These are phyloP conservation scores for Bubalus kerabau DNA, from an alignment of 2,113 vertebrate species.

Conservation along the genomic window DNA sequence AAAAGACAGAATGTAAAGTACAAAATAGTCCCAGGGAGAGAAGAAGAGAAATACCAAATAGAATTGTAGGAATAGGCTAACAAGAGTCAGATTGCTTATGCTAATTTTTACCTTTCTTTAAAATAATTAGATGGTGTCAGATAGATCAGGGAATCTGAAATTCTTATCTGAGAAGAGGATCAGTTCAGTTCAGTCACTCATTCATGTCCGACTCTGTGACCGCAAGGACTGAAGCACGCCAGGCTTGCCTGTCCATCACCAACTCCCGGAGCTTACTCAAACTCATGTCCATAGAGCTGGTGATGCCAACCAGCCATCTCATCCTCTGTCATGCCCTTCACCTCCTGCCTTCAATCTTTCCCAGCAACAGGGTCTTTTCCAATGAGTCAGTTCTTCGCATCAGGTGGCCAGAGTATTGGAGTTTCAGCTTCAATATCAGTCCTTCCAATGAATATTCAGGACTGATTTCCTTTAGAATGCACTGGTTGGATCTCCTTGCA, in stretches of 20 bases:
- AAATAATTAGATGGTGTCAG: background rate
- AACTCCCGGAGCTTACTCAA: background rate
- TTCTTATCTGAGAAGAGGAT: background rate
- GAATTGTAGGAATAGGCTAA: background rate
- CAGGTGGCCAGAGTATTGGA: background rate
- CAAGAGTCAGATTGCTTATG: background rate
- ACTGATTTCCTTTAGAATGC: background rate
- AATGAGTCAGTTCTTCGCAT: background rate
- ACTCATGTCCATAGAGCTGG: background rate
- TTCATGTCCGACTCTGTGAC: background rate
- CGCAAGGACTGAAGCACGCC: background rate
- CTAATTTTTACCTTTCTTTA: background rate
- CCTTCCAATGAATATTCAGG: background rate
- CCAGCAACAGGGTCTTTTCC: background rate
- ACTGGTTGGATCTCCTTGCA: background rate
- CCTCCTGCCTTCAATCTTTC: background rate
- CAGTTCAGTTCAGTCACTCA: background rate
- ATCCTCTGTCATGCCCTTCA: background rate
- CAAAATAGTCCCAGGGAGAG: conserved; percentile 26
- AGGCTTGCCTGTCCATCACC: background rate
- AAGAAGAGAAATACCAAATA: conserved; percentile 8
- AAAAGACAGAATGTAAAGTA: conserved; percentile 37
- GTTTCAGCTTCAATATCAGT: background rate
- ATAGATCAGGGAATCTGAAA: background rate
- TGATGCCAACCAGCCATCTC: background rate